These are phyloP conservation scores for Hippocampus barbouri DNA, from an alignment of 2,113 vertebrate genomes.

Conservation along the genomic window DNA sequence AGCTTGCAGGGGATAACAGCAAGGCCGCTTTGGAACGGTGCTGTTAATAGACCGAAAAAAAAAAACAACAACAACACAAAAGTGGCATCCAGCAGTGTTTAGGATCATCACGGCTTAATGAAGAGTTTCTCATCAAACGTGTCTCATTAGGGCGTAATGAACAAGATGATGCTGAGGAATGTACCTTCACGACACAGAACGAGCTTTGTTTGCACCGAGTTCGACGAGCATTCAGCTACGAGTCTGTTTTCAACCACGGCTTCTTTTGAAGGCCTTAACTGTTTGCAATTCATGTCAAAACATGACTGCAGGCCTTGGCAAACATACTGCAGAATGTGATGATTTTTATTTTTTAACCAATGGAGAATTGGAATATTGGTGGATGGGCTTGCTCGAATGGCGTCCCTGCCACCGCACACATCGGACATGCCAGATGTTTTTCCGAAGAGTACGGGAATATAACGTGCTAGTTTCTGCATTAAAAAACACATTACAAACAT, in stretches of 20 bases:
- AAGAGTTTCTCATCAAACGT: constrained; percentile 36
- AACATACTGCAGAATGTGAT: not conserved
- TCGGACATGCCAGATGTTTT: too few species aligned
- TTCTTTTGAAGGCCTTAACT: not conserved
- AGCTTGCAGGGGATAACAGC: constrained; percentile 24
- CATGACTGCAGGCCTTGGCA: not conserved
- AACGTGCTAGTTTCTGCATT: too few species aligned
- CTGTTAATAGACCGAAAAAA: constrained; percentile 3
- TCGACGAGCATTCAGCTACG: not conserved
- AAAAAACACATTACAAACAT: too few species aligned
- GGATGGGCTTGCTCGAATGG: too few species aligned
- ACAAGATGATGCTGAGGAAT: constrained; percentile 1
- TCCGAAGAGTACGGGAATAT: too few species aligned
- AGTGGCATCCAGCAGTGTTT: not conserved
- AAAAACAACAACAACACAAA: not conserved
- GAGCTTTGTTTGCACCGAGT: not conserved
- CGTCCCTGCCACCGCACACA: too few species aligned
- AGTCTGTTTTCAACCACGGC: not conserved
- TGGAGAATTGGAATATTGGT: too few species aligned
- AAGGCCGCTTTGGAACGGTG: constrained; percentile 12
- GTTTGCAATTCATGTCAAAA: not conserved
- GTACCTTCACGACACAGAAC: not conserved
- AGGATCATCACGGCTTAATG: constrained; percentile 12
- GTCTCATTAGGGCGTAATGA: constrained; percentile 38
- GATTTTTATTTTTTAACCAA: not conserved